Evolutionary conservation across 2,888 invertebrate genomes (phyloP), one percentile per base, ranked within the genome.

Genomic region (Acronicta leporina): DNA sequence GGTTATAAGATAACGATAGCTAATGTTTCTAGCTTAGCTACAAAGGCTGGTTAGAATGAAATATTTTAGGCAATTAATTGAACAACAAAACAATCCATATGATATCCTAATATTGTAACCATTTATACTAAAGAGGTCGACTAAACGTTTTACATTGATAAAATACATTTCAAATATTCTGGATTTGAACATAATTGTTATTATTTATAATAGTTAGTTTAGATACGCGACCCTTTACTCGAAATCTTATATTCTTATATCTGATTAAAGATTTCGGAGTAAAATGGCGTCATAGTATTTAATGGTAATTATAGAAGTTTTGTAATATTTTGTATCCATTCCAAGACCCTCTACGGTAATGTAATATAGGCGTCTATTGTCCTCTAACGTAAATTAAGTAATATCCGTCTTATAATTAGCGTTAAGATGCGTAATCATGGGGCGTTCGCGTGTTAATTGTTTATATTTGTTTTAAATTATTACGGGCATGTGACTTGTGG

Each of bases 301-400:
- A 83, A 82, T 65, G 71, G 75, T 77, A 78, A 74, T 75, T 77
- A 75, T 75, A 81, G 64, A 81, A 63, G 65, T 75, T 92, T 93
- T 93, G 87, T 92, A 92, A 92, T 87, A 87, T 92, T 93, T 93
- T 94, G 85, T 92, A 94, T 91, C 87, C 93, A 94, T 94, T 94
- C 93, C 92, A 92, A 84, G 74, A 80, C 85, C 86, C 84, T 87
- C 74, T 90, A 88, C 72, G 78, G 80, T 88, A 87, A 87, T 91
- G 88, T 92, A 91, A 87, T 84, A 91, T 93, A 93, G 87, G 85
- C 89, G 88, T 92, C 88, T 92, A 90, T 85, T 87, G 91, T 92
- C 91, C 89, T 92, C 84, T 90, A 82, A 70, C 53, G 60, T 83
- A 84, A 64, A 63, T 77, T 91, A 92, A 91, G 90, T 76, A 87